A percentile compares a stretch with the other conserved stretches of the same genome.
These are phyloP conservation scores for Callaeas wilsoni DNA, from an alignment of 2,113 vertebrate genomes.

Conservation along the genomic window DNA sequence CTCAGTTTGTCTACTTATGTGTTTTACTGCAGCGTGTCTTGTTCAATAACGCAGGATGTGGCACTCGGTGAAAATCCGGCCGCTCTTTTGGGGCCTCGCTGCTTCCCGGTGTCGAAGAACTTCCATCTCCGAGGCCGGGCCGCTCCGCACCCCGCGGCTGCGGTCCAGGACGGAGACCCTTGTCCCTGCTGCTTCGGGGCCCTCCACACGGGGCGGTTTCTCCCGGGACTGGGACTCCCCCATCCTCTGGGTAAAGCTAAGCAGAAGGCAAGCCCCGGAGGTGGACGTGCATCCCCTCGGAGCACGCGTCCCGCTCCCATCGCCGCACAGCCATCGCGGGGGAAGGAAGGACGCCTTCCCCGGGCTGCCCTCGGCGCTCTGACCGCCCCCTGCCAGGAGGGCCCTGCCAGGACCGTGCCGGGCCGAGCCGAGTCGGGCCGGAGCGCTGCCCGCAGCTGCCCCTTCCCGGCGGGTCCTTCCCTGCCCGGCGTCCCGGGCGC, in stretches of 20 bases:
- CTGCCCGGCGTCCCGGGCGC: neutral
- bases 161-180: neutral
- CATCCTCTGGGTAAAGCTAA: neutral
- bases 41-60: slow-evolving; percentile 36
- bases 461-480: neutral
- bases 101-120: neutral
- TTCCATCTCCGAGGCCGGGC: neutral
- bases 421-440: neutral
- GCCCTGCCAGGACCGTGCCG: neutral
- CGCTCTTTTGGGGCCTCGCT: neutral
- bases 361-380: neutral
- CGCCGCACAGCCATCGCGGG: neutral
- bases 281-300: neutral
- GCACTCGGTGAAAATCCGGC: neutral
- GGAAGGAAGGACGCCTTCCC: neutral
- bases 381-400: neutral
- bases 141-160: neutral
- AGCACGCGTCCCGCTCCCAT: neutral
- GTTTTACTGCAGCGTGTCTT: slow-evolving; percentile 12
- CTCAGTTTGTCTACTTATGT: slow-evolving; percentile 35
- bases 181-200: neutral
- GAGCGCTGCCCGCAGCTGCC: neutral
- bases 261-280: neutral
- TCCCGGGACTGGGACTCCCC: neutral
- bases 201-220: neutral